A percentile compares a stretch with the other conserved stretches of the same genome.
phyloP scores from a whole-genome alignment of 64 coral and sea anemone species.

The Porites australiensis region DNA sequence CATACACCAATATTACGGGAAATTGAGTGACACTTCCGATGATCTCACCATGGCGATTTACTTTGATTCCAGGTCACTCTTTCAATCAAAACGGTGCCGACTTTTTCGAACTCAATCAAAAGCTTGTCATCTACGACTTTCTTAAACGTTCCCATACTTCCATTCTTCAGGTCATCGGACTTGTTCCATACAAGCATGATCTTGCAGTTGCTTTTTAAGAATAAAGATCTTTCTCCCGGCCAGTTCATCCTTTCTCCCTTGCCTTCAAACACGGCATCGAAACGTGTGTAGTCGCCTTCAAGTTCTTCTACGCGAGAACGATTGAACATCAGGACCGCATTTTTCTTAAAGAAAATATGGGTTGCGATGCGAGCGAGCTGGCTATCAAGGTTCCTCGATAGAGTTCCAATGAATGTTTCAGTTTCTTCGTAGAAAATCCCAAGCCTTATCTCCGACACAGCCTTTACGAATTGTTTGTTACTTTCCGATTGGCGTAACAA shows the following conservation, averaged over 20 bases:
- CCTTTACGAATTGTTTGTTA: not conserved
- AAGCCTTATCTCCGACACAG: constrained; percentile 21
- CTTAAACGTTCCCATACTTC: too few relatives aligned
- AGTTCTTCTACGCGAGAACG: not conserved
- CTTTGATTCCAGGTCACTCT: too few relatives aligned
- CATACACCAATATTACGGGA: constrained; percentile 11
- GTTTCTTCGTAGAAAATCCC: constrained; percentile 33
- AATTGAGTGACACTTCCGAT: constrained; percentile 10
- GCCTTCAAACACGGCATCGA: not conserved
- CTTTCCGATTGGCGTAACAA: constrained; percentile 44
- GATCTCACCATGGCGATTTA: too few relatives aligned
- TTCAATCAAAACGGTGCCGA: too few relatives aligned
- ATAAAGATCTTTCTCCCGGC: too few relatives aligned
- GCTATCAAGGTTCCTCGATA: constrained; percentile 31
- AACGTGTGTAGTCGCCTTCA: not conserved
- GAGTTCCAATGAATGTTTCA: not conserved
- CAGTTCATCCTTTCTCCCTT: too few relatives aligned
- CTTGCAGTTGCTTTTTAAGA: too few relatives aligned
- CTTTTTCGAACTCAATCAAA: too few relatives aligned
- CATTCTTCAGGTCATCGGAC: too few relatives aligned
- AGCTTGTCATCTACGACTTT: too few relatives aligned
- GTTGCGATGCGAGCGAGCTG: not conserved
- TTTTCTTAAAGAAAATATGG: constrained; percentile 27
- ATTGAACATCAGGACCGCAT: not conserved
- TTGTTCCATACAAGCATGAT: too few relatives aligned